phyloP scores from a whole-genome alignment of 2,113 vertebrate species.

The Salminus brasiliensis region DNA sequence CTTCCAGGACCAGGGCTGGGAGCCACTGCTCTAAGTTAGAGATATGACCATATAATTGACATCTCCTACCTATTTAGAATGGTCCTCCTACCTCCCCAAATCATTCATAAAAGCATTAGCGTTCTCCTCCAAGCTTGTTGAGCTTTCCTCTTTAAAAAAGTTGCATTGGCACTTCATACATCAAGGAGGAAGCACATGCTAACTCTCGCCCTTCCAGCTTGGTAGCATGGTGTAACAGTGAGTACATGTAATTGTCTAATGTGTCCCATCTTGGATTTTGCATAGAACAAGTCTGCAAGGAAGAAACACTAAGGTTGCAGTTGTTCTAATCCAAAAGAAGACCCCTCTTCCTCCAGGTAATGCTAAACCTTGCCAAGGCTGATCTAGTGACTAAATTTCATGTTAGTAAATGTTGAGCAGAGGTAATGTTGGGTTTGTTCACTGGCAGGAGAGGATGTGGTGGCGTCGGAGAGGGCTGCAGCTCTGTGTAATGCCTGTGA shows the following conservation, averaged over 20 bases:
- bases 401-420: background rate
- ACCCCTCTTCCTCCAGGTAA: slow-evolving; percentile 95
- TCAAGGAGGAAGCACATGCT: no score
- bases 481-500: slow-evolving; percentile 92
- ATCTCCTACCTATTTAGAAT: no score
- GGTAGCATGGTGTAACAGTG: no score
- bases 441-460: slow-evolving; percentile 89
- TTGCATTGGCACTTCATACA: no score
- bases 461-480: slow-evolving; percentile 92
- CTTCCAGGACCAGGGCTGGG: no score
- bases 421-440: background rate
- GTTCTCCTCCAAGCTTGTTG: no score
- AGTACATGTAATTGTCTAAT: background rate
- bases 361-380: background rate
- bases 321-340: slow-evolving; percentile 98
- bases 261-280: background rate
- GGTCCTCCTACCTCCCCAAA: no score
- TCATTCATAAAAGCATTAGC: no score
- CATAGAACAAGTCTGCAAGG: slow-evolving; percentile 94
- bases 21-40: no score
- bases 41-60: no score
- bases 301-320: slow-evolving; percentile 96
- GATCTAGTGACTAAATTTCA: background rate
- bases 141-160: no score
- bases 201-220: no score